phyloP scores from a whole-genome alignment of 2,888 invertebrate genomes.

The Melangyna quadrimaculata region DNA sequence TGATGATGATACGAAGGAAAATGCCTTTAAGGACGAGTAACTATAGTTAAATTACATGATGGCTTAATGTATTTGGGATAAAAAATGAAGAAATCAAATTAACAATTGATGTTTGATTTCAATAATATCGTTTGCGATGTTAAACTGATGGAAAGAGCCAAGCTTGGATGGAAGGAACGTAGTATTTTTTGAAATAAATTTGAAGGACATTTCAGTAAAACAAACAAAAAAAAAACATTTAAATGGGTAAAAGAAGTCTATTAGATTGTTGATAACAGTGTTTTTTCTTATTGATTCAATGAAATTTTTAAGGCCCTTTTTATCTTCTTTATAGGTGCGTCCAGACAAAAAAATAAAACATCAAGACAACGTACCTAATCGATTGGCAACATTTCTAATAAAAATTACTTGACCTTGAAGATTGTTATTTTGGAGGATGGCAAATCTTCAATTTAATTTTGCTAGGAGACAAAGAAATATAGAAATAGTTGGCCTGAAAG shows the following conservation, averaged over 20 bases:
- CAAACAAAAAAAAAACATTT: not conserved
- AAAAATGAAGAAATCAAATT: slow-evolving; percentile 23
- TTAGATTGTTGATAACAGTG: not conserved
- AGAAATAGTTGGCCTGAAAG: not conserved
- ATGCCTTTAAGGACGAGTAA: slow-evolving; percentile 31
- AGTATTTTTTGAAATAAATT: not conserved
- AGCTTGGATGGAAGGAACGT: not conserved
- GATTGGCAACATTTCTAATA: not conserved
- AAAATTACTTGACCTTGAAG: not conserved
- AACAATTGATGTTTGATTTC: slow-evolving; percentile 46
- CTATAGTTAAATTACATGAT: slow-evolving; percentile 19
- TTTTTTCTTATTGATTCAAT: not conserved
- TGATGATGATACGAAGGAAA: slow-evolving; percentile 25
- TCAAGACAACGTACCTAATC: not conserved
- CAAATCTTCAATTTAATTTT: not conserved
- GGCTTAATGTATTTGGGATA: slow-evolving; percentile 20
- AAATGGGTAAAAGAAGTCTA: not conserved
- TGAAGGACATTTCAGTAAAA: not conserved
- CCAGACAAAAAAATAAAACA: not conserved
- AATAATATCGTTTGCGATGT: not conserved
- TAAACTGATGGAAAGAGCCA: not conserved
- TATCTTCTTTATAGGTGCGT: not conserved
- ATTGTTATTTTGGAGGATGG: not conserved
- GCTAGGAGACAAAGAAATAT: not conserved
- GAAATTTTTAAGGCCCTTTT: not conserved